Evolutionary conservation across 2,888 invertebrate species (phyloP).

Genomic region (Heterodera filipjevi): DNA sequence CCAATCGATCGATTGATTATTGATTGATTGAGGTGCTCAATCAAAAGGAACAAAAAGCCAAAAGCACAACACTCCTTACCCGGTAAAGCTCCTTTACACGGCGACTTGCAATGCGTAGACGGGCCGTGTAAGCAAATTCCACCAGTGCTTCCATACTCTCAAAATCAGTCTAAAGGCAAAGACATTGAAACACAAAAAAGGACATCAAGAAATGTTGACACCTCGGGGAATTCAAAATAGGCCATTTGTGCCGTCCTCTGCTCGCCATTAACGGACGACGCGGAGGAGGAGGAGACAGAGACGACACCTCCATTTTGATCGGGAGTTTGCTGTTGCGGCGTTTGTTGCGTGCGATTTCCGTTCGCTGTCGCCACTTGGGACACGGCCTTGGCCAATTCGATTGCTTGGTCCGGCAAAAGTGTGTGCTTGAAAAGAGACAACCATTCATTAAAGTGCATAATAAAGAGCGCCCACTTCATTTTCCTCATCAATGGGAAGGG

Average conservation of each 20-base stretch:
- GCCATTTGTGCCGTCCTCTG: slow-evolving; percentile 17
- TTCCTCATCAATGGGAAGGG: not conserved
- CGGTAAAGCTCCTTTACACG: slow-evolving; percentile 78
- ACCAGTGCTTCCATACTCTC: slow-evolving; percentile 78
- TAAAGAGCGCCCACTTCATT: not conserved
- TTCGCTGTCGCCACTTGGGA: not conserved
- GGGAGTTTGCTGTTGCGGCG: not conserved
- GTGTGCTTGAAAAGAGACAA: slow-evolving; percentile 2
- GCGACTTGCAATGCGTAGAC: slow-evolving; percentile 69
- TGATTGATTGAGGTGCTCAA: not conserved
- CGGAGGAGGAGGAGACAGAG: not conserved
- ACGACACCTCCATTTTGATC: not conserved
- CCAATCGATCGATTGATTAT: slow-evolving; percentile 10
- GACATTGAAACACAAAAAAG: not conserved
- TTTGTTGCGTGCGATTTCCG: not conserved
- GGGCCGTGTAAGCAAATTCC: slow-evolving; percentile 82
- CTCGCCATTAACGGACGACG: slow-evolving; percentile 11
- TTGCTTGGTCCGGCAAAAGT: slow-evolving; percentile 3
- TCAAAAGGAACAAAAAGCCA: not conserved
- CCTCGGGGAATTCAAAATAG: slow-evolving; percentile 55
- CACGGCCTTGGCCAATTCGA: slow-evolving; percentile 17
- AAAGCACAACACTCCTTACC: not conserved
- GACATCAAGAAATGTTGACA: not conserved
- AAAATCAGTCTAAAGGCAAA: slow-evolving; percentile 69
- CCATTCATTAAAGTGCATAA: no score